Base-by-base conservation (phyloP, 2,797 vertebrate genomes). In the Pantherophis vulpinus region DNA sequence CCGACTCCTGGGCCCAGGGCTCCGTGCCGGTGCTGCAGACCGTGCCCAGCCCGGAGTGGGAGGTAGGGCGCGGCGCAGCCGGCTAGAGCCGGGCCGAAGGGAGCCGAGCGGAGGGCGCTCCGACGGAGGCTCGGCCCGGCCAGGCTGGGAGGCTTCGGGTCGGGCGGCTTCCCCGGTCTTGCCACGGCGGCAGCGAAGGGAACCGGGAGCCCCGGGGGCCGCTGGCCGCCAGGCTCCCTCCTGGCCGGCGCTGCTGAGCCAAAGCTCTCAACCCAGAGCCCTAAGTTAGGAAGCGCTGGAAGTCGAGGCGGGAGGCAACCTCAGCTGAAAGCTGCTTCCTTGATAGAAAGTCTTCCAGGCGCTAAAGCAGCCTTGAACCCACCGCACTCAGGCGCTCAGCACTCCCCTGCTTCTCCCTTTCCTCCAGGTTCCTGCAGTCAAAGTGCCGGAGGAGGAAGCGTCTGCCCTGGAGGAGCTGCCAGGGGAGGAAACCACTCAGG, bases 1-100 rank as follows among this genome's bases (percentile, higher is more conserved):
- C 90, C 0, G 98, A 99, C 87, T 92, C 97, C 61, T 98, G 98
- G 98, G 97, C 98, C 0, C 96, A 97, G 95, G 98, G 98, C 55
- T 98, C 97, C 0, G 96, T 98, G 1, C 96, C 98, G 0, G 63
- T 98, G 20, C 51, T 86, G 55, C 32, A 79, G 14, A 0, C 1
- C 3, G 6, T 2, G 58, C 12, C 0, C 0, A 0, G 0, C 0
- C 5, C 5, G 0, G 70, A 90, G 86, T 3, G 12, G 47, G 70
- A 96, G 95, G 95, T 95, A 91, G 0, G 6, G 0, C 0, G 32
- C 18, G 2, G 16, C 2, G 32, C n/a, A 18, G 66, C n/a, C 16
- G 14, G 37, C 1, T 3, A 1, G 1, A 25, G 54, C 13, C 18
- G 16, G 6, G 32, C 6, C 14, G 1, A 1, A 4, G 60, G 93